Evolutionary conservation across 2,888 invertebrate species (phyloP).

Genomic region (Cephus rjabovi): DNA sequence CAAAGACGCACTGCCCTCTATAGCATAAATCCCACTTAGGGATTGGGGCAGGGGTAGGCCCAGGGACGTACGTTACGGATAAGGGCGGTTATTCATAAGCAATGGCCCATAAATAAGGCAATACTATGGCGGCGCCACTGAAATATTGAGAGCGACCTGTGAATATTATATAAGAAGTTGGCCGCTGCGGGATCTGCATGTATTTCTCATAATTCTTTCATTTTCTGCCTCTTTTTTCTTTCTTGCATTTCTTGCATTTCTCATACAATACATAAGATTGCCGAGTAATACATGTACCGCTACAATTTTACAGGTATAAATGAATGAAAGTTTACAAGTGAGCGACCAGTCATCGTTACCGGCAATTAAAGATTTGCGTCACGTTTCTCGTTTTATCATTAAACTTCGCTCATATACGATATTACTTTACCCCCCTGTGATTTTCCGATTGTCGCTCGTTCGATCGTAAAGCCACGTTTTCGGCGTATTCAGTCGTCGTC

Average conservation of each 20-base stretch:
- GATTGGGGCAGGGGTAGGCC: constrained; percentile 8
- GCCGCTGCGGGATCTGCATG: neutral
- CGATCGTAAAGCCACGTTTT: neutral
- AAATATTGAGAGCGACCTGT: constrained; percentile 59
- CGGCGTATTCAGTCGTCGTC: neutral
- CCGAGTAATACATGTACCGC: neutral
- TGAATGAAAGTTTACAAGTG: neutral
- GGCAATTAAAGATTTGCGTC: neutral
- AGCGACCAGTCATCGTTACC: neutral
- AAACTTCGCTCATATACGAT: neutral
- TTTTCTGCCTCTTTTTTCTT: neutral
- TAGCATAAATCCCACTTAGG: constrained; percentile 51
- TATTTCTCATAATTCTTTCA: neutral
- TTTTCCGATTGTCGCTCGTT: neutral
- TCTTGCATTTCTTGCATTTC: neutral
- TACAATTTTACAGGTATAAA: neutral
- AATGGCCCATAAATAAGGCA: constrained; percentile 63
- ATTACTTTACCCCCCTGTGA: neutral
- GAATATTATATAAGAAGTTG: constrained; percentile 43
- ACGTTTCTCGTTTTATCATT: neutral
- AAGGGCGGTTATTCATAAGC: constrained; percentile 62
- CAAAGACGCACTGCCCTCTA: neutral
- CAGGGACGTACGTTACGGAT: constrained; percentile 21
- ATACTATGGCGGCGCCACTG: constrained; percentile 45
- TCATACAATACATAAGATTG: neutral